Base-by-base conservation (phyloP, 2,113 vertebrate species). In the Ginglymostoma cirratum region DNA sequence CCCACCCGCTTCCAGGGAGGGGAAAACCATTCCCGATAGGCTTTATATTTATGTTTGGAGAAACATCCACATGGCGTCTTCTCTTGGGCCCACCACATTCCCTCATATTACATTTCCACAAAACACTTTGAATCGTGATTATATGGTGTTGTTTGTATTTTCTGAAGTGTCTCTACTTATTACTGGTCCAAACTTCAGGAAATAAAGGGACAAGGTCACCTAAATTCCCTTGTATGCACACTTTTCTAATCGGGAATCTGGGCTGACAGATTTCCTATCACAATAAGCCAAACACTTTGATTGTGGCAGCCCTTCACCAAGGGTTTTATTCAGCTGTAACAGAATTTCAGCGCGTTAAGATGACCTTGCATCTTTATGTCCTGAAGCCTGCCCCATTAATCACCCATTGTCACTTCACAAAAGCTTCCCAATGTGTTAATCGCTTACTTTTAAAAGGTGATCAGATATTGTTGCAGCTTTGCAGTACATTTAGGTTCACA, bases 361-460 rank as follows among this genome's bases (percentile, higher is more conserved):
- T 61, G 45, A 87, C 48, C 85, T 52, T 87, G 52, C 21, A 17
- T 90, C 55, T 61, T 42, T 90, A 17, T 61, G 15, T 90, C 87
- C 55, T 65, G 27, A 90, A 90, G 30, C 14, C 30, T 90, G 14
- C 52, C 10, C 52, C 52, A 90, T 90, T 90, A 65, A 90, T 90
- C 87, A 90, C 30, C 48, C 87, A 90, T 15, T 90, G 87, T 90
- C 55, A 89, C 86, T 27, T 89, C 30, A 52, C 48, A 52, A 89
- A 89, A 89, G 86, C 86, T 61, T 61, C 24, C 52, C 48, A 1
- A 34, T 30, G 52, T 89, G 86, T 55, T 89, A 89, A 89, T 52
- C 55, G 86, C 86, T 89, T 89, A 89, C 61, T 89, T 89, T 34
- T 89, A 89, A 55, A 89, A 55, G 14, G 48, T 61, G 52, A 89